Percentiles rank a stretch among this genome's conserved stretches.
phyloP scores from a whole-genome alignment of 2,797 vertebrate genomes.

The Hybognathus amarus region DNA sequence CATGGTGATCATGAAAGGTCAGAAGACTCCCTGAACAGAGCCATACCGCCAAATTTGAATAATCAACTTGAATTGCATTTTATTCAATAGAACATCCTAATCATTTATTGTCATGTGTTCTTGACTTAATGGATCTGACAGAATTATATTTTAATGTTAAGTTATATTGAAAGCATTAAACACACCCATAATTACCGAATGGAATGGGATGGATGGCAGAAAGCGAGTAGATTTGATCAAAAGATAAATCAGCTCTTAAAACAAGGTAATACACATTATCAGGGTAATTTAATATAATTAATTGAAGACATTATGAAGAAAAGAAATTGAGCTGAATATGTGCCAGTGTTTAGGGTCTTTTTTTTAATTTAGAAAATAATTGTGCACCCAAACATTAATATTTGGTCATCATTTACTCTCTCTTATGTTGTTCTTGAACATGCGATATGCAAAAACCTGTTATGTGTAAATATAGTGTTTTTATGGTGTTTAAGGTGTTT shows the following conservation, averaged over 20 bases:
- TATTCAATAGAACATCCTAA: too few species aligned
- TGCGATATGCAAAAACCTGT: not conserved
- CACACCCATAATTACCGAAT: not conserved
- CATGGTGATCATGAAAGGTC: too few species aligned
- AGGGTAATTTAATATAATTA: not conserved
- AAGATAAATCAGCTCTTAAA: constrained; percentile 23
- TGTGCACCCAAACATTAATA: not conserved
- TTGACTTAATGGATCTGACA: too few species aligned
- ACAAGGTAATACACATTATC: constrained; percentile 10
- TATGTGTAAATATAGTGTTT: not conserved
- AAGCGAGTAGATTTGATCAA: constrained; percentile 1
- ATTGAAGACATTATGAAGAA: constrained; percentile 5
- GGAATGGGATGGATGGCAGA: not conserved
- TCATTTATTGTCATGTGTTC: too few species aligned
- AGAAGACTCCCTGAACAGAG: too few species aligned
- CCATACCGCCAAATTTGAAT: too few species aligned
- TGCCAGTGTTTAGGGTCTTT: not conserved
- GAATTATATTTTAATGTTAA: constrained; percentile 6
- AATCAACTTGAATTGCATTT: too few species aligned
- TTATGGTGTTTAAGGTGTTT: not conserved
- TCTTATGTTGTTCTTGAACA: not conserved
- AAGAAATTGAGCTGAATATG: not conserved
- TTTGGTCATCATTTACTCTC: not conserved
- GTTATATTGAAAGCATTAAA: constrained; percentile 6
- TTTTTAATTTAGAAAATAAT: not conserved